Conservation (phyloP, 1,140 invertebrate genomes). For the Cherax quadricarinatus region DNA sequence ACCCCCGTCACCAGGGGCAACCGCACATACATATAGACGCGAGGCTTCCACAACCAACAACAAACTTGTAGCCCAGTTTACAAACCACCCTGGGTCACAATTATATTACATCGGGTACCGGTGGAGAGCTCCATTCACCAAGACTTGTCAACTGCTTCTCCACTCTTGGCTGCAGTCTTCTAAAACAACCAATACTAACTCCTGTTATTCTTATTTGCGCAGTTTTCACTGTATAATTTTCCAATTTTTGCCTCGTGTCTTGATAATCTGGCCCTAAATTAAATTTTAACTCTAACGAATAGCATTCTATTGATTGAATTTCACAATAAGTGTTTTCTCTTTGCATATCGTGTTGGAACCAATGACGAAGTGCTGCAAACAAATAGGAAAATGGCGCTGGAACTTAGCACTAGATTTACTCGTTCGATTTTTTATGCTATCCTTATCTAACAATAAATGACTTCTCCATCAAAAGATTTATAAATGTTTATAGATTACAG, state of each 20-base stretch:
- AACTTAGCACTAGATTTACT: background rate
- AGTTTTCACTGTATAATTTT: background rate
- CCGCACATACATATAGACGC: slow-evolving; percentile 55
- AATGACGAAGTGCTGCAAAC: background rate
- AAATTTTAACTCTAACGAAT: background rate
- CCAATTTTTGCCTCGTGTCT: background rate
- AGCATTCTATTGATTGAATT: background rate
- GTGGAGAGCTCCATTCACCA: slow-evolving; percentile 27
- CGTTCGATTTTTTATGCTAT: background rate
- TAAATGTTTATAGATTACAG: slow-evolving; percentile 11
- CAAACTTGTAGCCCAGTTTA: background rate
- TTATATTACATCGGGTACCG: slow-evolving; percentile 24
- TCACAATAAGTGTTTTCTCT: background rate
- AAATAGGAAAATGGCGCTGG: slow-evolving; percentile 8
- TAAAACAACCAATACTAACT: slow-evolving; percentile 54
- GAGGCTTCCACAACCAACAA: slow-evolving; percentile 27
- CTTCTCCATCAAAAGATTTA: background rate
- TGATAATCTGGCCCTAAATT: background rate
- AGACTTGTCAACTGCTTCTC: slow-evolving; percentile 43
- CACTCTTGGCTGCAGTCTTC: background rate
- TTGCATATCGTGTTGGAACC: background rate
- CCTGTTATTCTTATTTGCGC: background rate
- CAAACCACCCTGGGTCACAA: background rate
- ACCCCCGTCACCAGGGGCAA: slow-evolving; percentile 68
- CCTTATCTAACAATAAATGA: background rate